phyloP scores from a whole-genome alignment of 2,888 invertebrate species.

The Eurytoma adleriae region DNA sequence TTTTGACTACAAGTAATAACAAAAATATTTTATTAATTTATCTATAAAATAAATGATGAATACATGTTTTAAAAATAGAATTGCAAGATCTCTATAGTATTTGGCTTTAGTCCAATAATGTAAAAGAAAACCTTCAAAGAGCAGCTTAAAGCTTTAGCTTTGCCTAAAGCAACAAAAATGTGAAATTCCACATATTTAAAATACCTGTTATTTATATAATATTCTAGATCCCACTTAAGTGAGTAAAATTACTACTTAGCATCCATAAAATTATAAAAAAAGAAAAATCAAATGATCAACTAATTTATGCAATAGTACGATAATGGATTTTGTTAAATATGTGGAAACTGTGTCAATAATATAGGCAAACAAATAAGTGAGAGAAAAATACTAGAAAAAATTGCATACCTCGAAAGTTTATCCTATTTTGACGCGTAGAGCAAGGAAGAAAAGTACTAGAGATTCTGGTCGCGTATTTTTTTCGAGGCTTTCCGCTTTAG shows the following conservation, averaged over 20 bases:
- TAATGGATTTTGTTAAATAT: background rate
- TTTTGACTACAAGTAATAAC: conserved; percentile 29
- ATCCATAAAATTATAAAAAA: too few relatives aligned
- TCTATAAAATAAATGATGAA: background rate
- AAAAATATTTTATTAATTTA: conserved; percentile 9
- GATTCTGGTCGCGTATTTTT: conserved; percentile 16
- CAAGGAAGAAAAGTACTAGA: conserved; percentile 18
- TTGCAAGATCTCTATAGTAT: conserved; percentile 16
- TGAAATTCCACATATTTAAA: conserved; percentile 2
- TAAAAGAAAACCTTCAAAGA: conserved; percentile 26
- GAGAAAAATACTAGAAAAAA: background rate
- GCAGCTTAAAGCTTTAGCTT: background rate
- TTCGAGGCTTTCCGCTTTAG: background rate
- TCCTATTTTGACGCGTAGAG: conserved; percentile 19
- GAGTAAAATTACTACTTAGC: too few relatives aligned
- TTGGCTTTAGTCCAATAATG: conserved; percentile 40
- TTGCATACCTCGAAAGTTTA: conserved; percentile 39
- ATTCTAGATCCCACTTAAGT: background rate
- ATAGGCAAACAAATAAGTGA: background rate
- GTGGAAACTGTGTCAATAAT: background rate
- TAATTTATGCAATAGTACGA: too few relatives aligned
- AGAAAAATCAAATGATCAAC: too few relatives aligned
- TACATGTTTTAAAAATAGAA: conserved; percentile 42
- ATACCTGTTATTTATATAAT: conserved; percentile 40
- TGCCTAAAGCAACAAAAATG: conserved; percentile 37